A percentile compares a stretch with the other conserved stretches of the same genome.
Conservation (phyloP, 2,113 vertebrate species). For the Lynx canadensis region DNA sequence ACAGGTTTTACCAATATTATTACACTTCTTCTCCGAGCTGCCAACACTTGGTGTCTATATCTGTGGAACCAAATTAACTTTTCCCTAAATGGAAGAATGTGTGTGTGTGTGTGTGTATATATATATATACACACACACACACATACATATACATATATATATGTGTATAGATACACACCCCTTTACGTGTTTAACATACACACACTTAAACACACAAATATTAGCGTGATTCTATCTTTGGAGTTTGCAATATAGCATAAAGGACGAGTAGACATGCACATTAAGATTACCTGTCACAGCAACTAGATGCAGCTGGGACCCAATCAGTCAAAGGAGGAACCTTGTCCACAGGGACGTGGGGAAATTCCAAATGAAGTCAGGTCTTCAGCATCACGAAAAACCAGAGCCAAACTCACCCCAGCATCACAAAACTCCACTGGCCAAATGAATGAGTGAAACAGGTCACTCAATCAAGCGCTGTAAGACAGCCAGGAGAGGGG, state of each 20-base stretch:
- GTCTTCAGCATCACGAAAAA: neutral
- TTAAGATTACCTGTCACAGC: constrained; percentile 72
- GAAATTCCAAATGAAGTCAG: neutral
- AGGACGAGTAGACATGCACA: constrained; percentile 64
- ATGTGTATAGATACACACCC: constrained; percentile 47
- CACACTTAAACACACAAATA: constrained; percentile 56
- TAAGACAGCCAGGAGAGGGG: neutral
- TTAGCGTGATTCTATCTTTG: constrained; percentile 64
- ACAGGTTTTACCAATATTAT: constrained; percentile 64
- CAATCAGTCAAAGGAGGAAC: neutral
- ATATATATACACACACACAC: too few relatives aligned
- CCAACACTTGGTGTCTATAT: constrained; percentile 70
- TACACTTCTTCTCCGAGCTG: constrained; percentile 53
- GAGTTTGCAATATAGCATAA: constrained; percentile 67
- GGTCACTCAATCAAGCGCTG: neutral
- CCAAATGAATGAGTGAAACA: neutral
- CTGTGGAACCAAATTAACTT: constrained; percentile 74
- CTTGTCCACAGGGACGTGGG: neutral
- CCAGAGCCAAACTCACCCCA: neutral
- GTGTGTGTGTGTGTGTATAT: too few relatives aligned
- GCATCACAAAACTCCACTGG: neutral
- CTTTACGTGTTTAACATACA: constrained; percentile 7
- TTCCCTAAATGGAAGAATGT: constrained; percentile 48
- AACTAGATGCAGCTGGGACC: neutral
- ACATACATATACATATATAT: neutral